phyloP scores from a whole-genome alignment of 2,797 vertebrate species.

The Amblyraja radiata region DNA sequence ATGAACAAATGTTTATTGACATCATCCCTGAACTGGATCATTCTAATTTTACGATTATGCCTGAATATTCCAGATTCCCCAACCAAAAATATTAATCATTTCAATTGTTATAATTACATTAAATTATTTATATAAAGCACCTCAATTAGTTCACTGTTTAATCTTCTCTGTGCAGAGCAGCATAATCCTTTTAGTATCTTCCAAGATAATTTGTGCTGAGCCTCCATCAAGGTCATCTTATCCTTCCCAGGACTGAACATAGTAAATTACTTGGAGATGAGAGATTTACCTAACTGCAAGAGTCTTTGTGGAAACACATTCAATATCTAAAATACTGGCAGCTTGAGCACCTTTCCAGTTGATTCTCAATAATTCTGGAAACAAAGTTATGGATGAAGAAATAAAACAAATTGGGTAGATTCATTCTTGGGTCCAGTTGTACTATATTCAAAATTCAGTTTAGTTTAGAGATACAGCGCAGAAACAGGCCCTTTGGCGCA shows the following conservation, averaged over 20 bases:
- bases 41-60: background rate
- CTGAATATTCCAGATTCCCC: background rate
- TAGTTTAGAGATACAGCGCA: too few relatives aligned
- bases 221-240: background rate
- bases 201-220: background rate
- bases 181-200: background rate
- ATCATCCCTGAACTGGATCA: background rate
- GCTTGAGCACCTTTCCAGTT: background rate
- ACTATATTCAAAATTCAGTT: background rate
- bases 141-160: background rate
- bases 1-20: background rate
- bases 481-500: too few relatives aligned
- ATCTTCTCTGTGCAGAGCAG: background rate
- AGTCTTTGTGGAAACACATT: background rate
- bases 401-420: background rate
- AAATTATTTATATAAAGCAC: background rate
- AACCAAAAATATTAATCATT: background rate
- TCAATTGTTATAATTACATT: background rate
- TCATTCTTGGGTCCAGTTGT: background rate
- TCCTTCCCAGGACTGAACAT: background rate
- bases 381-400: background rate
- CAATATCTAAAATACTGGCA: background rate
- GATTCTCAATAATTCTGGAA: background rate
- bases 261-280: background rate
- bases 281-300: background rate